Evolutionary conservation across 2,888 invertebrate species (phyloP).

Genomic region (Aphidoletes aphidimyza): DNA sequence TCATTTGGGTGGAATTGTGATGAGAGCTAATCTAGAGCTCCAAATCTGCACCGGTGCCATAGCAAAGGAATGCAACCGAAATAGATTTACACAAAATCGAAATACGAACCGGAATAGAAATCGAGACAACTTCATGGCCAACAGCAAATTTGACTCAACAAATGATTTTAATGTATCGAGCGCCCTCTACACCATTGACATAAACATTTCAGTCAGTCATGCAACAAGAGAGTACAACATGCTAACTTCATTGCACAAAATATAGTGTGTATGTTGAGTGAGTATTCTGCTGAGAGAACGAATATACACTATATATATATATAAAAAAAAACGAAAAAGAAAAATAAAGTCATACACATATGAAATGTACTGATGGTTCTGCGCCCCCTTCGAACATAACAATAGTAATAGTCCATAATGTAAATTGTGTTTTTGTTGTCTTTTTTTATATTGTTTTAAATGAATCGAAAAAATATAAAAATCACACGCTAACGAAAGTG

Average conservation of each 20-base stretch:
- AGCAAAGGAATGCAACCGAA: no score
- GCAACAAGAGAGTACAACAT: not conserved
- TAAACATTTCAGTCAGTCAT: not conserved
- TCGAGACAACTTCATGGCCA: not conserved
- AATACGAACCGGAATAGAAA: no score
- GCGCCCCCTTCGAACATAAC: constrained; percentile 53
- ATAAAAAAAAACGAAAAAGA: not conserved
- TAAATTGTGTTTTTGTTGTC: constrained; percentile 47
- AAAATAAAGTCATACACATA: not conserved
- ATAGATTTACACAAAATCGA: no score
- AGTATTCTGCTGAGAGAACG: not conserved
- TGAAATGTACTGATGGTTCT: constrained; percentile 37
- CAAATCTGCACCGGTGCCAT: no score
- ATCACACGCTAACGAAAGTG: constrained; percentile 25
- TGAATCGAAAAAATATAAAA: constrained; percentile 16
- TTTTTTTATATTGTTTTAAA: constrained; percentile 50
- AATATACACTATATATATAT: no score
- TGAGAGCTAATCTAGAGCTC: no score
- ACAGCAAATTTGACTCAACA: not conserved
- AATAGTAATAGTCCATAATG: constrained; percentile 50
- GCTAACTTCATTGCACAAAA: constrained; percentile 51
- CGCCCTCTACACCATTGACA: constrained; percentile 18
- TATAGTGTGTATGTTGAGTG: not conserved
- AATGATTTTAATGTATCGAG: not conserved
- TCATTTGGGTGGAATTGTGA: no score